Percentiles rank a stretch among this genome's conserved stretches.
These are phyloP conservation scores for Rattus rattus DNA, from an alignment of 2,113 vertebrate species.

Conservation along the genomic window DNA sequence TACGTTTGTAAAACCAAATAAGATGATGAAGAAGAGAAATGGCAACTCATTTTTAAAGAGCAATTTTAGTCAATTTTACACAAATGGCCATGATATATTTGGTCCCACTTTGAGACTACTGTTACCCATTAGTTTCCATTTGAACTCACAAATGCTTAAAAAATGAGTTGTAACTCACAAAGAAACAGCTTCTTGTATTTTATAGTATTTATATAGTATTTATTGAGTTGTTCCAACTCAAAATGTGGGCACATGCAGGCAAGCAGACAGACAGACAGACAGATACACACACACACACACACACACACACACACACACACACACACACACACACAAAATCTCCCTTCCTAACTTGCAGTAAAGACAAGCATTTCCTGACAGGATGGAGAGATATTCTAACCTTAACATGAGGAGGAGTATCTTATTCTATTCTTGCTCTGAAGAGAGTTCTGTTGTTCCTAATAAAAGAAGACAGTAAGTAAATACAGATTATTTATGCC, in stretches of 20 bases:
- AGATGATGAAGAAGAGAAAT: slow-evolving; percentile 80
- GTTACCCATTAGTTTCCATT: slow-evolving; percentile 40
- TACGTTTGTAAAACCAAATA: slow-evolving; percentile 81
- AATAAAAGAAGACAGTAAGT: slow-evolving; percentile 7
- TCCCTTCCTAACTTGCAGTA: not conserved
- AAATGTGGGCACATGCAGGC: not conserved
- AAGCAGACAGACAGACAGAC: not conserved
- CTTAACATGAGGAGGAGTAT: not conserved
- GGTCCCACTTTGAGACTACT: slow-evolving; percentile 32
- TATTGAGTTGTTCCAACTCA: not conserved
- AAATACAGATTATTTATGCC: not conserved
- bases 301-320: no score
- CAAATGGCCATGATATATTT: slow-evolving; percentile 61
- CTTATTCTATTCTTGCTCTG: slow-evolving; percentile 7
- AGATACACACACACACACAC: no score
- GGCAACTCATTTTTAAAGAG: slow-evolving; percentile 71
- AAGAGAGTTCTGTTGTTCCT: not conserved
- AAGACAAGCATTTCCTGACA: not conserved
- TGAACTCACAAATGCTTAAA: slow-evolving; percentile 40
- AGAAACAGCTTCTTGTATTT: not conserved
- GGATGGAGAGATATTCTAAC: not conserved
- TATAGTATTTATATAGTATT: no score
- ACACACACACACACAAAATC: not conserved
- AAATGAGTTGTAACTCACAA: slow-evolving; percentile 47
- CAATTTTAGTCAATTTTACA: slow-evolving; percentile 72